phyloP scores from a whole-genome alignment of 2,113 vertebrate genomes.

The Pterocles gutturalis region DNA sequence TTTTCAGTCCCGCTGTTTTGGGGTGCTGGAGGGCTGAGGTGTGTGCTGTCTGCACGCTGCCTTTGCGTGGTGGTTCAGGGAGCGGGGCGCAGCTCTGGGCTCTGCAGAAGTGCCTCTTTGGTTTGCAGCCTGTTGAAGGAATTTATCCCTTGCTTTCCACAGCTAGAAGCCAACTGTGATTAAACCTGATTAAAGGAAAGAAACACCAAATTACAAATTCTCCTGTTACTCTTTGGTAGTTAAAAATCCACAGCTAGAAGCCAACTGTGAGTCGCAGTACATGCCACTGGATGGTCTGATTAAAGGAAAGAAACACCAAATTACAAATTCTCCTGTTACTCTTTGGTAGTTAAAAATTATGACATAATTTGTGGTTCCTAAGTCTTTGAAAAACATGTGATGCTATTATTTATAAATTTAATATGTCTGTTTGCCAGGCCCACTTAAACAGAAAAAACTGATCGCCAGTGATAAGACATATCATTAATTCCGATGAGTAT shows the following conservation, averaged over 20 bases:
- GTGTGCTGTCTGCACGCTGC: not conserved
- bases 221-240: not conserved
- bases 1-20: not conserved
- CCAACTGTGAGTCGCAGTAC: accelerated
- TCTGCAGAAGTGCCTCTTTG: not conserved
- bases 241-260: not conserved
- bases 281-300: not conserved
- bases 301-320: not conserved
- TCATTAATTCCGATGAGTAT: not conserved
- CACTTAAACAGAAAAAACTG: not conserved
- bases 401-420: not conserved
- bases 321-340: not conserved
- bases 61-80: not conserved
- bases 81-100: accelerated
- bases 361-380: not conserved
- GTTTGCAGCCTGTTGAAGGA: not conserved
- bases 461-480: not conserved
- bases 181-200: not conserved
- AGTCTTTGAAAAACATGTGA: accelerated
- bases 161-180: not conserved
- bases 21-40: not conserved
- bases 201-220: not conserved
- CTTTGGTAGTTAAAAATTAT: not conserved
- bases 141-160: not conserved
- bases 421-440: not conserved